Percentiles rank a stretch among this genome's conserved stretches.
Conservation (phyloP, 2,888 invertebrate genomes). For the Eupithecia centaureata region DNA sequence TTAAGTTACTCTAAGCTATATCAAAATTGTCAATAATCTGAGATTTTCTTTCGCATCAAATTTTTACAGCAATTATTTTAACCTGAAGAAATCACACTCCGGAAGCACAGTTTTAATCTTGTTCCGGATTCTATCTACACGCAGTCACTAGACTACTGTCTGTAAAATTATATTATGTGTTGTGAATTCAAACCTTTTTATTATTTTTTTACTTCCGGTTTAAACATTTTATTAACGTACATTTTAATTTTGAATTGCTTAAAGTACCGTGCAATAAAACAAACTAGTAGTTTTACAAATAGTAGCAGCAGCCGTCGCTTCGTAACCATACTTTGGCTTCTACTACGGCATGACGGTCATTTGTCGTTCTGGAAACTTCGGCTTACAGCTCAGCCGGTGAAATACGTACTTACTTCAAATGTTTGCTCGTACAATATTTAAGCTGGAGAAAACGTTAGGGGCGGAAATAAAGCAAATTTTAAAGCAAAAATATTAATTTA, state of each 20-base stretch:
- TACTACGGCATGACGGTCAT: slow-evolving; percentile 12
- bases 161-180: no score
- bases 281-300: slow-evolving; percentile 5
- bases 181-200: no score
- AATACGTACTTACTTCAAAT: slow-evolving; percentile 8
- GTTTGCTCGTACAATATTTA: background rate
- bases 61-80: no score
- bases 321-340: slow-evolving; percentile 12
- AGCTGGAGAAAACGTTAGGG: background rate
- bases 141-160: no score
- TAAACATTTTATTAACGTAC: background rate
- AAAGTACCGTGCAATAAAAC: background rate
- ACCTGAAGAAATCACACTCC: no score
- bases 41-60: no score
- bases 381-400: background rate
- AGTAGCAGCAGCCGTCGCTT: slow-evolving; percentile 1
- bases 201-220: no score
- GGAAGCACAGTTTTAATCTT: background rate
- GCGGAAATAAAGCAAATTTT: background rate
- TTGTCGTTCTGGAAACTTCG: slow-evolving; percentile 13
- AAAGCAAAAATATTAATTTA: background rate
- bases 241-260: background rate
- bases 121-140: no score
- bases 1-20: no score
- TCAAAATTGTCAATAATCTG: no score